Base-by-base conservation (phyloP, 2,888 invertebrate genomes). In the Carcina quercana region DNA sequence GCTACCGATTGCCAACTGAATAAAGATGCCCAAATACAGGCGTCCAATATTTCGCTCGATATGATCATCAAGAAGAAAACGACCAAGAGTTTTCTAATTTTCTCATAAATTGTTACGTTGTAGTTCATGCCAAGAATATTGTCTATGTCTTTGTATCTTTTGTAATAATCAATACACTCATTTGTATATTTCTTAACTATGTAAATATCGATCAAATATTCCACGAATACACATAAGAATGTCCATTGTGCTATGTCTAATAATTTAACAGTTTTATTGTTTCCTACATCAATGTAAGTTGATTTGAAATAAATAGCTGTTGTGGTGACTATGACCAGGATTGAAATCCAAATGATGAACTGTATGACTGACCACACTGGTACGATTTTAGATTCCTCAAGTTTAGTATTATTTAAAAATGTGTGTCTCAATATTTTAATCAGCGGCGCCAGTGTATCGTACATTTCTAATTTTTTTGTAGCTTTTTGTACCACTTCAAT, bases 81-180 rank as follows among this genome's bases (percentile, higher is more conserved):
- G 11, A 6, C 11, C 5, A 24, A 11, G 10, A 11, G n/a, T 10
- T 5, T 1, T 10, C 10, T 11, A 24, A n/a, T n/a, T 24, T 24
- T 24, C 5, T 11, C n/a, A n/a, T n/a, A n/a, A n/a, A n/a, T 12
- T 11, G 6, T 6, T 24, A 6, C 1, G 6, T 24, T 5, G 11
- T 24, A 10, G 2, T 3, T 24, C 5, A 24, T 24, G 5, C 24
- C 24, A 11, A 24, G n/a, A 4, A 24, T 24, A 2, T 29, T 32
- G 14, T 60, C 60, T 1, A 60, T 32, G 3, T 35, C 30, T 2
- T 37, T 34, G 28, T 47, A 59, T 1, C 35, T 13, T 13, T 42
- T 38, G 1, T 45, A 40, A 20, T 51, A 60, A 8, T 45, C 43
- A 2, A 46, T n/a, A 3, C 28, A 15, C 6, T 6, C 24, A 2